Conservation (phyloP, 2,113 vertebrate species). For the Brachyistius frenatus region DNA sequence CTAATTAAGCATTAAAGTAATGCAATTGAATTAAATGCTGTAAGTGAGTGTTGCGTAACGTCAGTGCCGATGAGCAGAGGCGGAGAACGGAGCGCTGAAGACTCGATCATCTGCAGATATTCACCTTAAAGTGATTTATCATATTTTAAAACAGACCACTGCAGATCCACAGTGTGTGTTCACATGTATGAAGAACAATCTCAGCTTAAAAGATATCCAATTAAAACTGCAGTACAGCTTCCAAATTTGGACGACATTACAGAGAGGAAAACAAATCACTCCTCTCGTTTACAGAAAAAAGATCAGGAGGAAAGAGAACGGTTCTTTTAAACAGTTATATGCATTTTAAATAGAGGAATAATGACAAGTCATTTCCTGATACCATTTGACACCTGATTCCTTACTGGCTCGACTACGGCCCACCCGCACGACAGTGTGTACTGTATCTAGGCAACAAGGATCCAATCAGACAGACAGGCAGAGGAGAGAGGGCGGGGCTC, state of each 20-base stretch:
- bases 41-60: background rate
- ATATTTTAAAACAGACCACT: slow-evolving; percentile 21
- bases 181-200: slow-evolving; percentile 17
- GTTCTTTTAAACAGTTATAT: slow-evolving; percentile 51
- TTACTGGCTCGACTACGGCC: slow-evolving; percentile 89
- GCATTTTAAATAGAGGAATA: slow-evolving; percentile 77
- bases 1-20: background rate
- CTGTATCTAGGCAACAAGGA: slow-evolving; percentile 96
- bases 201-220: slow-evolving; percentile 21
- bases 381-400: slow-evolving; percentile 96
- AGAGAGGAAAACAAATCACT: slow-evolving; percentile 22
- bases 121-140: background rate
- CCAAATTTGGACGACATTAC: slow-evolving; percentile 27
- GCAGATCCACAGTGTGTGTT: slow-evolving; percentile 18
- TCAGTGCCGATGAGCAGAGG: slow-evolving; percentile 52
- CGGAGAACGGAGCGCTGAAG: slow-evolving; percentile 48
- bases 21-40: background rate
- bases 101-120: slow-evolving; percentile 37
- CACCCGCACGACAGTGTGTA: slow-evolving; percentile 93
- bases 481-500: slow-evolving; percentile 88
- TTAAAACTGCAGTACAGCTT: slow-evolving; percentile 62
- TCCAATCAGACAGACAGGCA: slow-evolving; percentile 91
- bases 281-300: slow-evolving; percentile 46
- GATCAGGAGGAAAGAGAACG: slow-evolving; percentile 20
- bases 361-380: slow-evolving; percentile 90